Conservation (phyloP, 2,797 vertebrate species). For the Periophthalmus magnuspinnatus region DNA sequence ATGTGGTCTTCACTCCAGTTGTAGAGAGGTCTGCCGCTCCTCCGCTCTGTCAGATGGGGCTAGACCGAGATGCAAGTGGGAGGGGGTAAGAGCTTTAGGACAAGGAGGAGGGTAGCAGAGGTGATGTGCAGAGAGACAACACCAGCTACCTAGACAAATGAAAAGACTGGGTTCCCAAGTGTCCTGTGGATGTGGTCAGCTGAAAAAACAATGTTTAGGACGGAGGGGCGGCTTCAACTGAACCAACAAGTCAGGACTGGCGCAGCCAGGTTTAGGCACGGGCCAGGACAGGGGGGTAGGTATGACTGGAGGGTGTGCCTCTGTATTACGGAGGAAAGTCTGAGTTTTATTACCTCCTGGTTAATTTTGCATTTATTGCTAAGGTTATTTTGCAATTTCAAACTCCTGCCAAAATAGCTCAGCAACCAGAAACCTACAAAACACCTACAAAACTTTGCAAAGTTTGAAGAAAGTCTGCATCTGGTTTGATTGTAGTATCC, state of each 20-base stretch:
- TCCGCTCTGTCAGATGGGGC: constrained; percentile 57
- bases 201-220: constrained; percentile 55
- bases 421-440: neutral
- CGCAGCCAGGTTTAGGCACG: constrained; percentile 52
- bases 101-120: constrained; percentile 41
- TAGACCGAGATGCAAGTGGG: constrained; percentile 57
- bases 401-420: neutral
- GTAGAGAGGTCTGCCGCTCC: constrained; percentile 47
- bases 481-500: neutral
- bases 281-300: constrained; percentile 21
- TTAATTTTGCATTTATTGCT: neutral
- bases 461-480: no score
- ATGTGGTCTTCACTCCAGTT: constrained; percentile 47
- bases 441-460: neutral
- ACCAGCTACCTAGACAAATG: constrained; percentile 60
- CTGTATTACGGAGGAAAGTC: neutral
- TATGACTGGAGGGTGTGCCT: neutral
- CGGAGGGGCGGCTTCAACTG: constrained; percentile 66
- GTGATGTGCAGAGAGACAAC: constrained; percentile 40
- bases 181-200: constrained; percentile 62
- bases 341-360: constrained; percentile 9
- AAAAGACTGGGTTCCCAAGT: constrained; percentile 54
- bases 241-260: constrained; percentile 68
- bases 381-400: neutral
- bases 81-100: constrained; percentile 41